Conservation (phyloP, 2,797 vertebrate genomes). For the Danio tinwini region DNA sequence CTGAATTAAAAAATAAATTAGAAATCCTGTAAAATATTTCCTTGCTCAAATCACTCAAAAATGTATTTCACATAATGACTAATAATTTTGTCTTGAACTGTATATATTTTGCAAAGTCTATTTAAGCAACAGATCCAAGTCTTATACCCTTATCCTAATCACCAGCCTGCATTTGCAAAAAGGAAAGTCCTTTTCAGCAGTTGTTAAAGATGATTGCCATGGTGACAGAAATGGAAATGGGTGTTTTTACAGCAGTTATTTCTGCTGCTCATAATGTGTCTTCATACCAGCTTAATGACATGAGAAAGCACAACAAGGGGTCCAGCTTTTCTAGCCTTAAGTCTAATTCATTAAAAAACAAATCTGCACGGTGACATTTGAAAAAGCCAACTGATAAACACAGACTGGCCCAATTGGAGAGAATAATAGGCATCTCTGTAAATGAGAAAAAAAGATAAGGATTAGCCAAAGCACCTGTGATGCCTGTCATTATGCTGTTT, state of each 20-base stretch:
- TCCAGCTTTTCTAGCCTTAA: not conserved
- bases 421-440: not conserved
- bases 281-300: constrained; percentile 21
- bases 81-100: too few relatives aligned
- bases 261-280: not conserved
- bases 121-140: not conserved
- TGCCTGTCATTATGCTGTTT: constrained; percentile 23
- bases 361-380: not conserved
- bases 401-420: not conserved
- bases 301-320: not conserved
- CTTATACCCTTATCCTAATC: not conserved
- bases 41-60: too few relatives aligned
- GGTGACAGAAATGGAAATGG: constrained; percentile 5
- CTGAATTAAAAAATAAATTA: too few relatives aligned
- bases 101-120: too few relatives aligned
- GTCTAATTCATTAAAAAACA: not conserved
- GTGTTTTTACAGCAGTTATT: not conserved
- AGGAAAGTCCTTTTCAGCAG: not conserved
- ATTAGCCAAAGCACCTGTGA: constrained; percentile 17
- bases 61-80: too few relatives aligned
- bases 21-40: too few relatives aligned
- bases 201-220: constrained; percentile 16
- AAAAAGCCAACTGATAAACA: not conserved
- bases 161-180: not conserved
- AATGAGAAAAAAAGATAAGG: constrained; percentile 10